Conservation (phyloP, 2,888 invertebrate genomes). For the Leptogaster cylindrica region DNA sequence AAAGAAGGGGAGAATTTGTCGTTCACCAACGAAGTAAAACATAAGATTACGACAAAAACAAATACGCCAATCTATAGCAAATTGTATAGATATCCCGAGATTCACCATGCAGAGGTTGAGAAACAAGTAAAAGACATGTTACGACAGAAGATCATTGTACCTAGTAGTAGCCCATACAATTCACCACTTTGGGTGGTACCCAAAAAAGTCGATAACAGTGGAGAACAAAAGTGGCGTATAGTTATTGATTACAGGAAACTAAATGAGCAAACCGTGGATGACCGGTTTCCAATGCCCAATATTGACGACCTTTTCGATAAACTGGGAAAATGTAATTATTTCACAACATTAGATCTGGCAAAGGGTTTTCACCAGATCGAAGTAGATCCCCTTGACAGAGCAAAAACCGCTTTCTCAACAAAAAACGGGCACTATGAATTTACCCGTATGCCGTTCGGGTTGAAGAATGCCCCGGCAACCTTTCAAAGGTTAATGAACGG, state of each 20-base stretch:
- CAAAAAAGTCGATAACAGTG: slow-evolving; percentile 41
- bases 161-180: slow-evolving; percentile 42
- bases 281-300: slow-evolving; percentile 34
- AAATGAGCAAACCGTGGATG: slow-evolving; percentile 17
- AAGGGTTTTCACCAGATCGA: slow-evolving; percentile 46
- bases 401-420: slow-evolving; percentile 22
- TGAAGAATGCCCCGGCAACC: slow-evolving; percentile 43
- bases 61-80: slow-evolving; percentile 42
- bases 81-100: slow-evolving; percentile 17
- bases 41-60: slow-evolving; percentile 36
- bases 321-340: slow-evolving; percentile 43
- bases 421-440: slow-evolving; percentile 39
- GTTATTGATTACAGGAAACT: slow-evolving; percentile 41
- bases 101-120: slow-evolving; percentile 12
- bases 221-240: slow-evolving; percentile 44
- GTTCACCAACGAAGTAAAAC: too few species aligned
- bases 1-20: too few species aligned
- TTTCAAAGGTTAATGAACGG: slow-evolving; percentile 38
- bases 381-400: not conserved
- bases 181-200: slow-evolving; percentile 42
- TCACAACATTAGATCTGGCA: slow-evolving; percentile 43
- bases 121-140: slow-evolving; percentile 21
- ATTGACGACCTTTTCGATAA: slow-evolving; percentile 42
- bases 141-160: slow-evolving; percentile 48
- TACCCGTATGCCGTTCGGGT: slow-evolving; percentile 40